A percentile compares a stretch with the other conserved stretches of the same genome.
Evolutionary conservation across 2,113 vertebrate species (phyloP).

Genomic region (Chrysochloris asiatica): DNA sequence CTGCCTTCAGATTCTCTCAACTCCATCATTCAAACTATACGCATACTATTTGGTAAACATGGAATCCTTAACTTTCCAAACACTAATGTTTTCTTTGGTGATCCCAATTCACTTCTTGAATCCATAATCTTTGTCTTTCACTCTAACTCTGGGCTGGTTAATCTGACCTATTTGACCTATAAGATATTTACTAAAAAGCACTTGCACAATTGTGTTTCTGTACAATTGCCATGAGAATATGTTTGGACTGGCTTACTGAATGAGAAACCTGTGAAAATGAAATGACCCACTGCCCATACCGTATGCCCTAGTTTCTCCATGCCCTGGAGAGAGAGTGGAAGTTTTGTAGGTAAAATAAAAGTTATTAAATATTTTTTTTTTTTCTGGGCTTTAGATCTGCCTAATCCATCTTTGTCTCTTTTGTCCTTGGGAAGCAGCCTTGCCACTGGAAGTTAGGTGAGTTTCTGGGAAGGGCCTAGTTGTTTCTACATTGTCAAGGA

Average conservation of each 20-base stretch:
- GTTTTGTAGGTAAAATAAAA: slow-evolving; percentile 15
- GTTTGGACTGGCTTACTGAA: background rate
- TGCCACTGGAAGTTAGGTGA: background rate
- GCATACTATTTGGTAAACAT: background rate
- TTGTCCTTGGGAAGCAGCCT: slow-evolving; percentile 58
- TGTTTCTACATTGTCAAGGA: slow-evolving; percentile 49
- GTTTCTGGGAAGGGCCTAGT: slow-evolving; percentile 16
- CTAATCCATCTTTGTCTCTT: slow-evolving; percentile 59
- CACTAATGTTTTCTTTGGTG: background rate
- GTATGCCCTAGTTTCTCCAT: background rate
- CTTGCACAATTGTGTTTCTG: background rate
- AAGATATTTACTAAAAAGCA: background rate
- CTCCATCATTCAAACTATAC: background rate
- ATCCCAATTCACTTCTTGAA: background rate
- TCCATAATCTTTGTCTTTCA: background rate
- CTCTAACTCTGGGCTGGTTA: background rate
- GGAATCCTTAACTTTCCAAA: background rate
- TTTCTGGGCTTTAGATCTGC: slow-evolving; percentile 42
- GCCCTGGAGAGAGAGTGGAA: background rate
- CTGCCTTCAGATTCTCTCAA: background rate
- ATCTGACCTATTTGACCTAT: background rate
- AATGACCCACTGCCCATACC: background rate
- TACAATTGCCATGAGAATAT: background rate
- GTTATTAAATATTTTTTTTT: slow-evolving; percentile 45
- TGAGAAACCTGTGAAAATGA: background rate